phyloP scores from a whole-genome alignment of 2,113 vertebrate genomes.

The Enhydra lutris region DNA sequence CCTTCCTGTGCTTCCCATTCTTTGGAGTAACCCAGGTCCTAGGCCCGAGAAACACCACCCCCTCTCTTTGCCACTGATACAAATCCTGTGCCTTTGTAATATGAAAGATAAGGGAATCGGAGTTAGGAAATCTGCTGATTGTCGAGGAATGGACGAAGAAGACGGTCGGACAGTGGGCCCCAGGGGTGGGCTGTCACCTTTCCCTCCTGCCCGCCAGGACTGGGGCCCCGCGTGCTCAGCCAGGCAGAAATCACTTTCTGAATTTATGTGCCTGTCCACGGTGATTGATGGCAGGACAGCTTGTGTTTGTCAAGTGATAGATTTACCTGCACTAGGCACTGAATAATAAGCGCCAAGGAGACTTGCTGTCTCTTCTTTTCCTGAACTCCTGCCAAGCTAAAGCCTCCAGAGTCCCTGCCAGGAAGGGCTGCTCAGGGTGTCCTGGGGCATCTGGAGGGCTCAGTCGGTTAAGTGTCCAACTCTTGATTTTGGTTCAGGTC shows the following conservation, averaged over 20 bases:
- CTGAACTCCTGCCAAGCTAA: background rate
- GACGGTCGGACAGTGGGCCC: background rate
- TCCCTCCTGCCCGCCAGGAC: fast-evolving
- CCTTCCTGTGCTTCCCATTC: background rate
- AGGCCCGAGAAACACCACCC: background rate
- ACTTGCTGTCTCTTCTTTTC: background rate
- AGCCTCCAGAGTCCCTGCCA: background rate
- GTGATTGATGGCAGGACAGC: background rate
- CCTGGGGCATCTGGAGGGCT: background rate
- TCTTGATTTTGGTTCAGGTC: background rate
- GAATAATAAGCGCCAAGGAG: background rate
- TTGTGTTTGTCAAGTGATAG: background rate
- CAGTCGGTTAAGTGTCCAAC: background rate
- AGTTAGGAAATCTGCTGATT: no score
- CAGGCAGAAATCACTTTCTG: background rate
- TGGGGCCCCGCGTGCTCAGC: background rate
- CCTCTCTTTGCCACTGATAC: background rate
- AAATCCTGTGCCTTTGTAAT: background rate
- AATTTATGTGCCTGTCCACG: fast-evolving
- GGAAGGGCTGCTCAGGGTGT: background rate
- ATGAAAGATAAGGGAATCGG: background rate
- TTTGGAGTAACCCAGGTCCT: background rate
- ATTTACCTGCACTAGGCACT: background rate
- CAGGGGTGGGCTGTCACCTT: background rate
- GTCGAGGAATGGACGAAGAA: background rate